Evolutionary conservation across 2,888 invertebrate genomes (phyloP), one percentile per base, ranked within the genome.

Genomic region (Lapara coniferarum): DNA sequence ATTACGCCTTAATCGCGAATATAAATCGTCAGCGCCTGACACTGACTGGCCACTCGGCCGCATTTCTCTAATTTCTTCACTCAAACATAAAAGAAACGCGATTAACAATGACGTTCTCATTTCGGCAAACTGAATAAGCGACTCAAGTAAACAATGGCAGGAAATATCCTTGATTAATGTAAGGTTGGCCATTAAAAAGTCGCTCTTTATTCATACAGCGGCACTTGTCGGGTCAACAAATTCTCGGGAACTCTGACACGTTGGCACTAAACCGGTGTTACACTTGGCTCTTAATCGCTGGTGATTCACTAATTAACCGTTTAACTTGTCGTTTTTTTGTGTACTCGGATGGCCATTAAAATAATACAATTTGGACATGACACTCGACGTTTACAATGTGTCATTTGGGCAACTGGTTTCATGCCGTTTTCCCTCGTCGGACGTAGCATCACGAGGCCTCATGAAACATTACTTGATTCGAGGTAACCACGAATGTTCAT

Each of bases 141-240:
- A 71, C 71, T 72, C 72, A 79, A 72, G 72, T 72, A 79, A 80
- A 88, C 87, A 88, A 89, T 85, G 82, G 75, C 85, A 87, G 87
- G 86, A 87, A 87, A 80, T 76, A 73, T 78, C 78, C 73, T 76
- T 70, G 71, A 71, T 69, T 53, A 63, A 63, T 53, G 52, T 44
- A 52, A 19, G 25, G 53, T 68, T 53, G 63, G 63, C 46, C 63
- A 69, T 63, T 63, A 52, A 69, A 69, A 44, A 53, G 59, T 53
- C 25, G 44, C 10, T 63, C 68, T 59, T 59, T 68, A 55, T 63
- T 52, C 52, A 53, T 19, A 63, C 46, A 6, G 59, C 13, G 53
- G 63, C 68, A 69, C 46, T 69, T 63, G 19, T 53, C 44, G 44
- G 63, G 52, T 46, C 59, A 68, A 68, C 59, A 59, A 53, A 63